Conservation (phyloP, 1,140 invertebrate genomes). For the Procambarus virginalis region DNA sequence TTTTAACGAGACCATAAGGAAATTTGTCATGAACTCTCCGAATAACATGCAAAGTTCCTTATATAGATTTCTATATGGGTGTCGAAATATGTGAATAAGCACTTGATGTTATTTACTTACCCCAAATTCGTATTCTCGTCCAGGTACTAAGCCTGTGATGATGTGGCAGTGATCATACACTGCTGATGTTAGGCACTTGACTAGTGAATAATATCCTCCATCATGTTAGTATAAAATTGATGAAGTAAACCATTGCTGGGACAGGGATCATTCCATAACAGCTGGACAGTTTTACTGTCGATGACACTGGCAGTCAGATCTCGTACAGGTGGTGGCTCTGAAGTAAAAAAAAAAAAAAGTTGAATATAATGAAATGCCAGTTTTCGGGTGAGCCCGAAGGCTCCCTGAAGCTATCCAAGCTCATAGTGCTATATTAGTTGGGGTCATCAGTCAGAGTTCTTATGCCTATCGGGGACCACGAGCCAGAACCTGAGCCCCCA, state of each 20-base stretch:
- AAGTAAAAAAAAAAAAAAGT: background rate
- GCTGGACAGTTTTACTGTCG: background rate
- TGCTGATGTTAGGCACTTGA: background rate
- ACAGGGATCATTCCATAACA: background rate
- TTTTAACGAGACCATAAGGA: too few species aligned
- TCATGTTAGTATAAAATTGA: background rate
- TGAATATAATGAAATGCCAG: too few species aligned
- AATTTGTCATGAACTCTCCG: too few species aligned
- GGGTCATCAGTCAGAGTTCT: too few species aligned
- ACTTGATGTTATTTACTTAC: background rate
- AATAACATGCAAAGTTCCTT: too few species aligned
- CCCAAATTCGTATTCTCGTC: background rate
- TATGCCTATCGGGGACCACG: too few species aligned
- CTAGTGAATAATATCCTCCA: background rate
- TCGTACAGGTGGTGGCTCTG: background rate
- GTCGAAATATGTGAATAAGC: too few species aligned
- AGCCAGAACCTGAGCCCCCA: too few species aligned
- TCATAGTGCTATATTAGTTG: too few species aligned
- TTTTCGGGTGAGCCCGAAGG: too few species aligned
- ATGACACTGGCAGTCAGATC: background rate
- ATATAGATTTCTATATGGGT: too few species aligned
- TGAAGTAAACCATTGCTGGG: background rate
- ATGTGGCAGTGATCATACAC: background rate
- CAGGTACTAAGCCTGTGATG: background rate
- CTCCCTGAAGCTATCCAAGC: too few species aligned